Evolutionary conservation across 2,888 invertebrate species (phyloP).

Genomic region (Nomada fabriciana): DNA sequence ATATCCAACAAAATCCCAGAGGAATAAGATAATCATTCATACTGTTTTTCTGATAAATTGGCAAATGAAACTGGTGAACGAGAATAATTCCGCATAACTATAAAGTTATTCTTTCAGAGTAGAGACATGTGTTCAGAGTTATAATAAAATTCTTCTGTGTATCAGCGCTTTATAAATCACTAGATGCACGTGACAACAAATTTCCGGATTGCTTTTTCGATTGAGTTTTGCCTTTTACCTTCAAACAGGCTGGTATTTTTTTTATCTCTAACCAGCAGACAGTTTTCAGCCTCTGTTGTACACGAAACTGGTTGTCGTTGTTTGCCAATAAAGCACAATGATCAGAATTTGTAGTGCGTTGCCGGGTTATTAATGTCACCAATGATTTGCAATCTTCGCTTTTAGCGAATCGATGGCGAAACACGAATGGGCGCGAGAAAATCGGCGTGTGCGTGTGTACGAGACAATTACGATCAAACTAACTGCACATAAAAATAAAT

Average conservation of each 20-base stretch:
- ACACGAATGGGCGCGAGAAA: background rate
- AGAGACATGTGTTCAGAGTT: too few relatives aligned
- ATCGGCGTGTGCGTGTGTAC: background rate
- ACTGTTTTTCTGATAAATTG: too few relatives aligned
- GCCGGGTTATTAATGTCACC: conserved; percentile 7
- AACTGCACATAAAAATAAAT: too few relatives aligned
- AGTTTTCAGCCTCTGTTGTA: background rate
- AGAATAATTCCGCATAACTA: too few relatives aligned
- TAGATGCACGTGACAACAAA: background rate
- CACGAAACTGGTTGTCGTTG: conserved; percentile 8
- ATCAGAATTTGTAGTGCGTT: conserved; percentile 25
- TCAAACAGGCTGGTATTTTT: background rate
- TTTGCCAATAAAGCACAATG: conserved; percentile 18
- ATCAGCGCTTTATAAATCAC: background rate
- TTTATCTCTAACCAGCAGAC: background rate
- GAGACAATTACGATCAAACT: too few relatives aligned
- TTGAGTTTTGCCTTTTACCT: background rate
- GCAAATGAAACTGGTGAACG: too few relatives aligned
- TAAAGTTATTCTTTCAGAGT: too few relatives aligned
- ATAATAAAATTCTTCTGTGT: too few relatives aligned
- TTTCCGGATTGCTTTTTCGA: background rate
- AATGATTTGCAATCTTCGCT: conserved; percentile 9
- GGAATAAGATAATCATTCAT: too few relatives aligned
- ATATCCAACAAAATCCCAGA: too few relatives aligned
- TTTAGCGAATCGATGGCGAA: background rate